Conservation (phyloP, 2,888 invertebrate species). For the Drosophila gaucha region DNA sequence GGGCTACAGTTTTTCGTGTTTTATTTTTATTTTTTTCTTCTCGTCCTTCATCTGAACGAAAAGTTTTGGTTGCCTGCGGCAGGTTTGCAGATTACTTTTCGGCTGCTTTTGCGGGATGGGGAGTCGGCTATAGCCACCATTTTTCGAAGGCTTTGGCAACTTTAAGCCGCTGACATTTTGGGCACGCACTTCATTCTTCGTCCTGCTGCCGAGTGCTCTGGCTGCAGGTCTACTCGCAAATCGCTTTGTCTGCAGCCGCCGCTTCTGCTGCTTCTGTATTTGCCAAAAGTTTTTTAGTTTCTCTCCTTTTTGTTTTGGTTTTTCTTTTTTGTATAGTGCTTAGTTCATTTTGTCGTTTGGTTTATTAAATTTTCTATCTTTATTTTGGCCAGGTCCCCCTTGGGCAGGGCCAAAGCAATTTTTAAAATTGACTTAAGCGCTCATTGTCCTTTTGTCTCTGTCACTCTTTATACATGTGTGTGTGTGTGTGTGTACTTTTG, state of each 20-base stretch:
- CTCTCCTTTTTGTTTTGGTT: neutral
- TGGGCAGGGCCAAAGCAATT: constrained; percentile 54
- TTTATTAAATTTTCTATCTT: constrained; percentile 73
- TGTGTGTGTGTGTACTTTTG: constrained; percentile 8
- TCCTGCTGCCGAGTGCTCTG: constrained; percentile 14
- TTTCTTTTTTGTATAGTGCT: constrained; percentile 9
- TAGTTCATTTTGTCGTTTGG: constrained; percentile 66
- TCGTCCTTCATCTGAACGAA: constrained; percentile 33
- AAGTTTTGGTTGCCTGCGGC: constrained; percentile 71
- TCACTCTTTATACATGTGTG: constrained; percentile 7
- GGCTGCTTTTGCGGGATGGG: constrained; percentile 33
- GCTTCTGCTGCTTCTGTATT: constrained; percentile 30
- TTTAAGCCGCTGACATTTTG: constrained; percentile 77
- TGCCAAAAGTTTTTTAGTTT: constrained; percentile 39
- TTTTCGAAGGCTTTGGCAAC: constrained; percentile 58
- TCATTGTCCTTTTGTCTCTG: constrained; percentile 42
- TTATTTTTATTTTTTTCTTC: constrained; percentile 31
- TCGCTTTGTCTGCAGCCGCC: constrained; percentile 48
- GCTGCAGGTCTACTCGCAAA: constrained; percentile 41
- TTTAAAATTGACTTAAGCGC: constrained; percentile 74
- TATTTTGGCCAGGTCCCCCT: constrained; percentile 38
- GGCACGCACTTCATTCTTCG: constrained; percentile 65
- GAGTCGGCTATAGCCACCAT: constrained; percentile 18
- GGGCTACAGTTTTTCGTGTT: constrained; percentile 40
- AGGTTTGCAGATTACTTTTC: constrained; percentile 71